phyloP scores from a whole-genome alignment of 1,140 invertebrate genomes.

The Gryllus bimaculatus region DNA sequence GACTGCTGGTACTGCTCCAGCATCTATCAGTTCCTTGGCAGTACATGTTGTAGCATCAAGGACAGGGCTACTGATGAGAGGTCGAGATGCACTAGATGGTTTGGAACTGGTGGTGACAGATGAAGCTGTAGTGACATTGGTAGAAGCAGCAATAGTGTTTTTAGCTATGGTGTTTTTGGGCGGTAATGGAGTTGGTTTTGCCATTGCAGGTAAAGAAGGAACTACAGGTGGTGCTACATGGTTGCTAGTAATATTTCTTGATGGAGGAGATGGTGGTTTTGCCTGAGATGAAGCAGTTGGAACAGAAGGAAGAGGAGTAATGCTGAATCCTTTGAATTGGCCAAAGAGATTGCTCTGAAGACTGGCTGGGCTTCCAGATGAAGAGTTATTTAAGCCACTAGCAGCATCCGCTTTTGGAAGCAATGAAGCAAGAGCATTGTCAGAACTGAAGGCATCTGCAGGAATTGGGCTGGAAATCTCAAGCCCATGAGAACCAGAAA shows the following conservation, averaged over 20 bases:
- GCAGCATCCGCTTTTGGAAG: slow-evolving; percentile 43
- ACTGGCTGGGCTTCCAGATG: slow-evolving; percentile 37
- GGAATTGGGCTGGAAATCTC: slow-evolving; percentile 24
- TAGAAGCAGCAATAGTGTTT: slow-evolving; percentile 29
- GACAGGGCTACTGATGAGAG: slow-evolving; percentile 68
- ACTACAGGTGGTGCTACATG: slow-evolving; percentile 37
- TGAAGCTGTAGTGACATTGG: slow-evolving; percentile 25
- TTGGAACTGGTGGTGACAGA: slow-evolving; percentile 30
- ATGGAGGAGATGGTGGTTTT: slow-evolving; percentile 33
- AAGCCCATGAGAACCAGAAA: slow-evolving; percentile 12
- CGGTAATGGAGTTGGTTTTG: slow-evolving; percentile 17
- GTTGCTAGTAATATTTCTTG: slow-evolving; percentile 37
- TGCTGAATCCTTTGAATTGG: slow-evolving; percentile 73
- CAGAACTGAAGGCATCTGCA: slow-evolving; percentile 13
- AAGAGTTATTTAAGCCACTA: slow-evolving; percentile 33
- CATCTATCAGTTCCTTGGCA: slow-evolving; percentile 32
- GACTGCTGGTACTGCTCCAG: slow-evolving; percentile 38
- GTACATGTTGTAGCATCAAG: slow-evolving; percentile 67
- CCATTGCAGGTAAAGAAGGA: slow-evolving; percentile 22
- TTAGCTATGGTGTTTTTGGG: slow-evolving; percentile 32
- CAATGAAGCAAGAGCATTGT: slow-evolving; percentile 26
- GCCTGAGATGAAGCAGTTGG: slow-evolving; percentile 8
- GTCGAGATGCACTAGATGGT: slow-evolving; percentile 38
- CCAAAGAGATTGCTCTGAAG: slow-evolving; percentile 60
- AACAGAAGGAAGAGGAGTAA: slow-evolving; percentile 48